phyloP scores from a whole-genome alignment of 2,113 vertebrate genomes.

The Chionomys nivalis region DNA sequence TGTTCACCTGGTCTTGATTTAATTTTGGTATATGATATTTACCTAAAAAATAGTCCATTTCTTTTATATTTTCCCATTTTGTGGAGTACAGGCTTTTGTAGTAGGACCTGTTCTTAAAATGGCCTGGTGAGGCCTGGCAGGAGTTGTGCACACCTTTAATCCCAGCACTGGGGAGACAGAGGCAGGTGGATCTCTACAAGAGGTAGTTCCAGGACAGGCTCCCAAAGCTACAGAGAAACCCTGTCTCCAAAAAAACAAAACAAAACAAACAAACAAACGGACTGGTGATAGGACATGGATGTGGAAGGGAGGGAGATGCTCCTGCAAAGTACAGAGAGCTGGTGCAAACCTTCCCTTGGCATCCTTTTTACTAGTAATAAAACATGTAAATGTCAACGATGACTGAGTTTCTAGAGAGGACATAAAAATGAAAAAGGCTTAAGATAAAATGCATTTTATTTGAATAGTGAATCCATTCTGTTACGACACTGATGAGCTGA shows the following conservation, averaged over 20 bases:
- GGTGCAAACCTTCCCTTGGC: not conserved
- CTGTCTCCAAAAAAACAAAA: no score
- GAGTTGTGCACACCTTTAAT: no score
- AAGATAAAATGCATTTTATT: constrained; percentile 67
- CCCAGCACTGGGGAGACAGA: no score
- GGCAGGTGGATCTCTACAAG: no score
- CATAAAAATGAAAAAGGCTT: constrained; percentile 26
- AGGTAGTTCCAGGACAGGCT: no score
- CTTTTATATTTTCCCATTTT: no score
- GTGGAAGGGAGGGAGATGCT: not conserved
- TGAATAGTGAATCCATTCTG: constrained; percentile 28
- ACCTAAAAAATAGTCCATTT: no score
- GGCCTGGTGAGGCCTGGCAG: no score
- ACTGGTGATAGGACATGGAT: not conserved
- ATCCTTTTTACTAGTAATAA: not conserved
- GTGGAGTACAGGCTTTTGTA: no score
- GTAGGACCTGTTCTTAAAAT: not conserved
- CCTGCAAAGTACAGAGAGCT: not conserved
- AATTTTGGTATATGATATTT: no score
- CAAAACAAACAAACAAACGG: not conserved
- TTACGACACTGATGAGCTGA: not conserved
- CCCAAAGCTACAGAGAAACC: no score
- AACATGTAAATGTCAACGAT: constrained; percentile 3
- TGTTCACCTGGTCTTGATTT: no score
- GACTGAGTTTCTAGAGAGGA: not conserved